These are phyloP conservation scores for Alsophila aescularia DNA, from an alignment of 2,888 invertebrate species.

Conservation along the genomic window DNA sequence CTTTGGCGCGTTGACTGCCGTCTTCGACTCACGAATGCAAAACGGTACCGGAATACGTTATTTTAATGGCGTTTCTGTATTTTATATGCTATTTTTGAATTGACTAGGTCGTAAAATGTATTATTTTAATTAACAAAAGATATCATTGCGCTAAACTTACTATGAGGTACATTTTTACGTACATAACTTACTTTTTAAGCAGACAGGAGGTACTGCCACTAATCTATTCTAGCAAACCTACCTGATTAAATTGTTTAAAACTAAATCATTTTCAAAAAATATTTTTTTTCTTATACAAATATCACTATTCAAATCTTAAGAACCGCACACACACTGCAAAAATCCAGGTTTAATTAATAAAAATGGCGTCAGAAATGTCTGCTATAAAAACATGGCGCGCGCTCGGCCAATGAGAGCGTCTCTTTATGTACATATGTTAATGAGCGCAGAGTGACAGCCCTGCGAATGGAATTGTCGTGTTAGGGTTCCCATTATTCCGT, in stretches of 20 bases:
- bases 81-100: conserved; percentile 35
- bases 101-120: background rate
- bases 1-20: conserved; percentile 59
- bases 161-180: too few relatives aligned
- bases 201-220: too few relatives aligned
- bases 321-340: conserved; percentile 47
- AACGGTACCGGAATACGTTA: conserved; percentile 68
- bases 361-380: conserved; percentile 71
- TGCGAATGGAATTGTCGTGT: conserved; percentile 82
- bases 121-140: too few relatives aligned
- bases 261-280: background rate
- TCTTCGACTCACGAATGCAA: conserved; percentile 55
- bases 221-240: too few relatives aligned
- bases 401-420: conserved; percentile 65
- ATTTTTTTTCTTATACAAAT: background rate
- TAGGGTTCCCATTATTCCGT: conserved; percentile 71
- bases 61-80: conserved; percentile 52
- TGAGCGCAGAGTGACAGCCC: conserved; percentile 68
- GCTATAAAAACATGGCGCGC: conserved; percentile 68
- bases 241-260: too few relatives aligned
- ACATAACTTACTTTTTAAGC: too few relatives aligned
- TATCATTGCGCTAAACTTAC: too few relatives aligned
- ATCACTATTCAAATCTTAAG: conserved; percentile 27
- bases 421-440: conserved; percentile 80
- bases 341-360: conserved; percentile 73